Evolutionary conservation across 1,140 invertebrate species (phyloP), one percentile per base, ranked within the genome.

Genomic region (Drosophila athabasca): DNA sequence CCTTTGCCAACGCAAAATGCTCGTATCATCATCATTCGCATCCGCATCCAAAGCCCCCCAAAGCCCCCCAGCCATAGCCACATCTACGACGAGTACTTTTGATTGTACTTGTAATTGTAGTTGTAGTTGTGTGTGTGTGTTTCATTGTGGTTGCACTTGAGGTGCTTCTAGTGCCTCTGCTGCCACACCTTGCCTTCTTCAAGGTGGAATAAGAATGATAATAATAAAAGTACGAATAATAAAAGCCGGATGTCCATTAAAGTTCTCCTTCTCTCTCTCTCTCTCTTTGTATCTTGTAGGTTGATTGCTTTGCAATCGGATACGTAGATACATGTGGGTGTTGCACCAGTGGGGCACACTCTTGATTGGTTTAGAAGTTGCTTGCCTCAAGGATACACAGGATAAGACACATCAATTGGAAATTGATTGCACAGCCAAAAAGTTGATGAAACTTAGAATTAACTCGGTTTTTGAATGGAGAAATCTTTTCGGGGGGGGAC

Each of bases 221-320:
- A 69, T 68, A 69, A 58, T 29, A 69, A 68, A 65, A 69, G 51
- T 55, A 69, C 49, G 64, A 65, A 85, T 80, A 66, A 77, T 84
- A 79, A 79, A 79, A 79, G 62, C 73, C 80, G 76, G 81, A 84
- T 85, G 72, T 80, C 76, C 72, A 79, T 85, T 83, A 69, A 84
- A 72, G 54, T 67, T 76, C 62, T 52, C 57, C 70, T 51, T 50
- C 9, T 39, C 11, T 39, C 45, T 70, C 65, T 58, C 57, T 58
- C 19, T 69, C 22, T 46, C 53, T 22, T 44, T 41, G 59, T 59
- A 45, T 64, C 73, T 69, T 45, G 82, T 79, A 45, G 69, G 73
- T 72, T 71, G 77, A 83, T 83, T 79, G 71, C 48, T 15, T 29
- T 43, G 39, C 9, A 54, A 29, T 22, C n/a, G 35, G 57, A 49